Evolutionary conservation across 2,888 invertebrate genomes (phyloP).

Genomic region (Papilio gigon): DNA sequence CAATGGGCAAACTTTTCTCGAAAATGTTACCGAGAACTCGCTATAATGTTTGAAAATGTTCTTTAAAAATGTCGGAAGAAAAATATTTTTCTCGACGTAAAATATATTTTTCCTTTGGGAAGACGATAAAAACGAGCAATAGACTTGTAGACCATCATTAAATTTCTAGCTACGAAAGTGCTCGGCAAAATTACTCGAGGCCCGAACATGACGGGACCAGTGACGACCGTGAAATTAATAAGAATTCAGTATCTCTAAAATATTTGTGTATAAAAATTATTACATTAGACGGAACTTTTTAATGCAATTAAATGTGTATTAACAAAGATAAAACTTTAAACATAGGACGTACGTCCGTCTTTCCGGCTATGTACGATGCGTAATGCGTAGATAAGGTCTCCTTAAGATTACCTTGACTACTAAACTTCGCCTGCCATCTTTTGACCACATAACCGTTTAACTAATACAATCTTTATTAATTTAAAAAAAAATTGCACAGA

Average conservation of each 20-base stretch:
- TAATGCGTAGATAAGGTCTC: no score
- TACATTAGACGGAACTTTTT: not conserved
- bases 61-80: conserved; percentile 16
- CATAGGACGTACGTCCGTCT: no score
- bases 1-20: not conserved
- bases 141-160: conserved; percentile 24
- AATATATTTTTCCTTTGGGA: conserved; percentile 18
- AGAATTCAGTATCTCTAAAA: not conserved
- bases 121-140: conserved; percentile 23
- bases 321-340: not conserved
- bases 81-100: conserved; percentile 13
- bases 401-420: no score
- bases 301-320: not conserved
- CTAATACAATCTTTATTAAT: no score
- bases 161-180: conserved; percentile 19
- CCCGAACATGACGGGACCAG: not conserved
- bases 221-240: not conserved
- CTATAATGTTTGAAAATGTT: conserved; percentile 14
- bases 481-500: no score
- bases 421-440: no score
- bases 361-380: no score
- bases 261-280: not conserved
- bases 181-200: conserved; percentile 16
- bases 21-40: conserved; percentile 17
- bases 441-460: no score